Evolutionary conservation across 2,797 vertebrate species (phyloP), one percentile per base, ranked within the genome.

Genomic region (Meriones psammophilus): DNA sequence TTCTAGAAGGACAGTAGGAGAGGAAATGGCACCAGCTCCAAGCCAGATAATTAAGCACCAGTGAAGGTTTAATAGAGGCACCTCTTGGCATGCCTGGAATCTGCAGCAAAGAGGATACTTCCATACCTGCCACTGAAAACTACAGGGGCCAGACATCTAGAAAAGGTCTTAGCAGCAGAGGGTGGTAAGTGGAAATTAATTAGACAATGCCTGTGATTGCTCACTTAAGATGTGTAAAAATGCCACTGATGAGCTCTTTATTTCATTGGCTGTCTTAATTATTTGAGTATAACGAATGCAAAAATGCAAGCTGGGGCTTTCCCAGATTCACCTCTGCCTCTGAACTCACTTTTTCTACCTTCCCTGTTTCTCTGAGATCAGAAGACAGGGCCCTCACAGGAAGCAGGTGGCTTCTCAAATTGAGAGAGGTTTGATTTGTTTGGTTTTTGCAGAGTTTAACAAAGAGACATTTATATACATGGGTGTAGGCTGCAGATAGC

Each of bases 121-220:
- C 50, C 54, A 18, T 33, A 60, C 15, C 0, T 89, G 89, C 93
- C 62, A 85, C 10, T 94, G 96, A 88, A 95, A 96, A 83, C 94
- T 56, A 66, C 93, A 92, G 89, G 81, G 77, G 89, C 92, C 87
- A 77, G 84, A 42, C 64, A 91, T 90, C 92, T 62, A 56, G 94
- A 84, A 88, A 91, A 94, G 68, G 71, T 92, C 93, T 74, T 54
- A 77, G 39, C 7, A 95, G 68, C 89, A n/a, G 89, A 88, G 66
- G 39, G 76, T 76, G 84, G 69, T 69, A 92, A 93, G 30, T 93
- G 69, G 95, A 92, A 94, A 94, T 97, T 94, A 81, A 94, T 92
- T 96, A 88, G 64, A 78, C 50, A 36, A 36, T n/a, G 33, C 77
- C 71, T 2, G 0, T 64, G 81, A 96, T 95, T 91, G 80, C 84